Evolutionary conservation across 2,888 invertebrate species (phyloP).

Genomic region (Argyresthia goedartella): DNA sequence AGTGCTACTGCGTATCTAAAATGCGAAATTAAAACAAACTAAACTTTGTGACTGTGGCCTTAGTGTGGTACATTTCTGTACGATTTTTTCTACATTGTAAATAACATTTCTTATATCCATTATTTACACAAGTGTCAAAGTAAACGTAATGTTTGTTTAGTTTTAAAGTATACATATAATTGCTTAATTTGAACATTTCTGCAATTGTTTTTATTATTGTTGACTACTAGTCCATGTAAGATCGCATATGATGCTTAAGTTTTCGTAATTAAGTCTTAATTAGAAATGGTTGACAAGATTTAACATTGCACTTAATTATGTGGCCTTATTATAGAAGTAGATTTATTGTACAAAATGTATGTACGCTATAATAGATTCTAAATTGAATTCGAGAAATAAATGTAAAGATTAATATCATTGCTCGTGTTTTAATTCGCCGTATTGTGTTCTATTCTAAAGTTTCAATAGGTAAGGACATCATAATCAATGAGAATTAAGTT

Average conservation of each 20-base stretch:
- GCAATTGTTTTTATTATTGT: conserved; percentile 41
- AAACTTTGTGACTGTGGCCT: conserved; percentile 43
- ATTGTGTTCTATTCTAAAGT: too few species aligned
- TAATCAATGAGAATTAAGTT: too few species aligned
- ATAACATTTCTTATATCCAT: conserved; percentile 31
- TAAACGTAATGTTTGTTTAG: neutral
- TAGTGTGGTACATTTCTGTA: conserved; percentile 28
- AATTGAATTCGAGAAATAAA: conserved; percentile 59
- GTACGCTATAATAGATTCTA: conserved; percentile 56
- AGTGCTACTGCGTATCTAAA: neutral
- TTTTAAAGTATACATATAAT: neutral
- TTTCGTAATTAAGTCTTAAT: neutral
- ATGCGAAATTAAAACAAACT: conserved; percentile 2
- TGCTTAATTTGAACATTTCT: neutral
- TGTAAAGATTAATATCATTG: conserved; percentile 45
- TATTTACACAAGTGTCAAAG: conserved; percentile 30
- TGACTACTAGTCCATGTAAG: conserved; percentile 51
- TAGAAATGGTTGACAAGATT: conserved; percentile 33
- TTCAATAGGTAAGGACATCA: too few species aligned
- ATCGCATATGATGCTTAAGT: conserved; percentile 53
- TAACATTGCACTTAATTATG: conserved; percentile 8
- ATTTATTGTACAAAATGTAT: conserved; percentile 58
- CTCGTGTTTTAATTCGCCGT: conserved; percentile 3
- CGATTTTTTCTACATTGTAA: conserved; percentile 44
- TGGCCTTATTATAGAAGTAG: conserved; percentile 31